Conservation (phyloP, 2,113 vertebrate species). For the Megaleporinus macrocephalus region DNA sequence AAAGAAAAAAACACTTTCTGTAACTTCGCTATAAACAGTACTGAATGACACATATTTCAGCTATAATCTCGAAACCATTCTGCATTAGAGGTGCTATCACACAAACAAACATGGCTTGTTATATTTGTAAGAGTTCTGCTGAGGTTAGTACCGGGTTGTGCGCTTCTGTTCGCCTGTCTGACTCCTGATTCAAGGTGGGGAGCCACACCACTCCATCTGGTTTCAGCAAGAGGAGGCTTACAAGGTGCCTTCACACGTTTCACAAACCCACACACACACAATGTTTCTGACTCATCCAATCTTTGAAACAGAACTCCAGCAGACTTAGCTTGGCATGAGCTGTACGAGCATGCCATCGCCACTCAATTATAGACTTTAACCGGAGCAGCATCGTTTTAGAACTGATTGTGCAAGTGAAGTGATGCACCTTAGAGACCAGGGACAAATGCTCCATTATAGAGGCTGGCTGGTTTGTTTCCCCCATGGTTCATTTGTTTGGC, state of each 20-base stretch:
- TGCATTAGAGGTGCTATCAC: conserved; percentile 25
- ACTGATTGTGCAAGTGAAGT: conserved; percentile 41
- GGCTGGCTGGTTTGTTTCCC: conserved; percentile 47
- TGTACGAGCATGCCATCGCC: conserved; percentile 17
- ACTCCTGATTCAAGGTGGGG: background rate
- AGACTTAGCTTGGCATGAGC: conserved; percentile 17
- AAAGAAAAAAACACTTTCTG: too few species aligned
- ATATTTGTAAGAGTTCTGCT: conserved; percentile 18
- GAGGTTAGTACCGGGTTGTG: conserved; percentile 8
- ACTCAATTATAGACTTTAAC: conserved; percentile 49
- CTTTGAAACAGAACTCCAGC: background rate
- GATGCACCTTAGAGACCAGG: conserved; percentile 50
- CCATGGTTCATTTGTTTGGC: conserved; percentile 51
- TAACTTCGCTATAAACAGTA: too few species aligned
- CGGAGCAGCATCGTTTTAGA: conserved; percentile 34
- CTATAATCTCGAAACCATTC: background rate
- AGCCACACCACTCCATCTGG: background rate
- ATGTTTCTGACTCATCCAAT: background rate
- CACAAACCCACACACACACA: background rate
- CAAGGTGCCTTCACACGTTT: conserved; percentile 7
- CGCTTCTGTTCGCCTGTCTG: background rate
- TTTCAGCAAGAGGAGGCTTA: background rate
- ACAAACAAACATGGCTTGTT: conserved; percentile 17
- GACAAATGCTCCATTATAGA: conserved; percentile 45
- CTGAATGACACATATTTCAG: too few species aligned